Evolutionary conservation across 2,888 invertebrate species (phyloP).

Genomic region (Bellardia bayeri): DNA sequence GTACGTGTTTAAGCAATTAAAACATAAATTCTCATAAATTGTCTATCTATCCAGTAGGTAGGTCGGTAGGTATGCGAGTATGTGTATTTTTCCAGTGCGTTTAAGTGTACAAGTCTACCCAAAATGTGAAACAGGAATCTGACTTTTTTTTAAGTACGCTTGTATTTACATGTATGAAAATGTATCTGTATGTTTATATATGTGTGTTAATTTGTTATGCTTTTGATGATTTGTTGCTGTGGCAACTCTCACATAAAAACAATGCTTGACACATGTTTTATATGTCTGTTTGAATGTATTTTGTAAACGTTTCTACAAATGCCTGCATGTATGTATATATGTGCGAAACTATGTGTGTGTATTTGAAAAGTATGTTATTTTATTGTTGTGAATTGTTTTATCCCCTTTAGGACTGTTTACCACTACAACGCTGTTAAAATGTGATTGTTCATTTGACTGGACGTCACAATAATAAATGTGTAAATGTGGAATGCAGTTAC

Average conservation of each 20-base stretch:
- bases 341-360: conserved; percentile 9
- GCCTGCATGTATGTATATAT: background rate
- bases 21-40: conserved; percentile 70
- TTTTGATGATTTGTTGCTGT: conserved; percentile 82
- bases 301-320: background rate
- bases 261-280: conserved; percentile 57
- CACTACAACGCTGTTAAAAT: conserved; percentile 54
- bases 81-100: conserved; percentile 33
- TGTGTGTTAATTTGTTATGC: conserved; percentile 69
- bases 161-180: background rate
- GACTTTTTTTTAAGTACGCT: background rate
- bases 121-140: conserved; percentile 34
- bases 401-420: background rate
- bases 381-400: conserved; percentile 38
- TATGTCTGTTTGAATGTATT: conserved; percentile 12
- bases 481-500: conserved; percentile 32
- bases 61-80: background rate
- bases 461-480: conserved; percentile 58
- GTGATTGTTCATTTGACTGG: conserved; percentile 70
- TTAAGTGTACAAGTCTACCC: conserved; percentile 9
- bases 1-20: conserved; percentile 66
- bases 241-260: conserved; percentile 68
- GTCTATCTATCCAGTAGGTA: conserved; percentile 12
- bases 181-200: conserved; percentile 10
- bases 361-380: conserved; percentile 24